Percentiles rank a stretch among this genome's conserved stretches.
Evolutionary conservation across 2,797 vertebrate genomes (phyloP).

Genomic region (Typhlichthys eigenmanni): DNA sequence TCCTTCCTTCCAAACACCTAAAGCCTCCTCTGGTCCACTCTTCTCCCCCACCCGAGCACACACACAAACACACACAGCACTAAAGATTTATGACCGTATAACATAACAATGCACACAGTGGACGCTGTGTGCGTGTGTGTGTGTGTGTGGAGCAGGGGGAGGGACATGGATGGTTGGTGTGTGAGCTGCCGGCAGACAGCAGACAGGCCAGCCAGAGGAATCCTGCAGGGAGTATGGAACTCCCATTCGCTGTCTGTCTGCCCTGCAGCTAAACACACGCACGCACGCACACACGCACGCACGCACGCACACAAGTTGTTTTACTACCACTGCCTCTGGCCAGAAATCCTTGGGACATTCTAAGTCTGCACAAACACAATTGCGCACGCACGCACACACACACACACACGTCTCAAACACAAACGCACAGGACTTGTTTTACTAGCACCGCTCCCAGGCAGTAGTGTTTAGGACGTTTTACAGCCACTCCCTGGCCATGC

Average conservation of each 20-base stretch:
- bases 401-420: conserved; percentile 1
- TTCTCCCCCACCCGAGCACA: conserved; percentile 23
- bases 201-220: conserved; percentile 72
- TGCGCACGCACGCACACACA: conserved; percentile 29
- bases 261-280: conserved; percentile 74
- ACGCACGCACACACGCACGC: conserved; percentile 26
- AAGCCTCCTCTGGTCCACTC: conserved; percentile 50
- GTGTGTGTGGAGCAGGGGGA: conserved; percentile 65
- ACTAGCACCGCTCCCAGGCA: conserved; percentile 72
- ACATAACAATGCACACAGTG: conserved; percentile 76
- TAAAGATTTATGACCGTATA: conserved; percentile 78
- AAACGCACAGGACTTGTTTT: conserved; percentile 56
- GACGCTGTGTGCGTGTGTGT: conserved; percentile 56
- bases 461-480: conserved; percentile 76
- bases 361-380: not conserved
- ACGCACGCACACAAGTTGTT: conserved; percentile 26
- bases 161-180: conserved; percentile 77
- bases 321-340: conserved; percentile 2
- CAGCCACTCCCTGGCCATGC: conserved; percentile 62
- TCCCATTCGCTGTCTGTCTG: conserved; percentile 77
- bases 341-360: conserved; percentile 2
- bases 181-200: conserved; percentile 78
- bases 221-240: conserved; percentile 79
- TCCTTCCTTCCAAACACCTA: conserved; percentile 38
- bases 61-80: conserved; percentile 47